Evolutionary conservation across 2,113 vertebrate genomes (phyloP).

Genomic region (Poeciliopsis turrubarensis): DNA sequence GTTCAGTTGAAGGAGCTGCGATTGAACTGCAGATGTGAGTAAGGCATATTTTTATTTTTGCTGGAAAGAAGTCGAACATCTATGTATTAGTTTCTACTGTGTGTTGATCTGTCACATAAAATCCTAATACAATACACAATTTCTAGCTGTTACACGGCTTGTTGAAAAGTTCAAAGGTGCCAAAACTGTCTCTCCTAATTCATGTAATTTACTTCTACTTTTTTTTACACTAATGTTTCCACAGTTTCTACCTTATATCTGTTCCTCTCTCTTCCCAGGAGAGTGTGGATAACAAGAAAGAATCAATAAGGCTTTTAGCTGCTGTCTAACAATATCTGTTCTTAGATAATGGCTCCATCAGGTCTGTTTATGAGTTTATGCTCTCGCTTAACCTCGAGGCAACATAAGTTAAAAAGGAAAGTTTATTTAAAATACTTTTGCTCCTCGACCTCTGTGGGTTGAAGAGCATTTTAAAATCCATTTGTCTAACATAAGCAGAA

Average conservation of each 20-base stretch:
- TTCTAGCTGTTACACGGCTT: background rate
- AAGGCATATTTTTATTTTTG: too few relatives aligned
- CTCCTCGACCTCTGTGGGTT: slow-evolving; percentile 12
- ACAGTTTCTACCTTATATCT: slow-evolving; percentile 23
- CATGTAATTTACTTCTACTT: background rate
- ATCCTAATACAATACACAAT: background rate
- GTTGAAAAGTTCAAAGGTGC: background rate
- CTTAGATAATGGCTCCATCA: slow-evolving; percentile 75
- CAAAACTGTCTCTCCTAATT: background rate
- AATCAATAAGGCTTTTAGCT: slow-evolving; percentile 74
- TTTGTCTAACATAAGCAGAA: slow-evolving; percentile 26
- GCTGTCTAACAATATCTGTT: slow-evolving; percentile 75
- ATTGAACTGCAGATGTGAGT: too few relatives aligned
- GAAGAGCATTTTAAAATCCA: slow-evolving; percentile 14
- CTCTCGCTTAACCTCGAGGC: slow-evolving; percentile 36
- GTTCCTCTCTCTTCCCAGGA: slow-evolving; percentile 35
- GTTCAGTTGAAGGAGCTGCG: too few relatives aligned
- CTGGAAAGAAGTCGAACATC: too few relatives aligned
- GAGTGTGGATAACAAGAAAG: slow-evolving; percentile 51
- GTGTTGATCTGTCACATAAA: background rate
- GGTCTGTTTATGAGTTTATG: slow-evolving; percentile 74
- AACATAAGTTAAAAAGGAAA: slow-evolving; percentile 22
- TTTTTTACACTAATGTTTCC: slow-evolving; percentile 3
- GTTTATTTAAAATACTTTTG: slow-evolving; percentile 23
- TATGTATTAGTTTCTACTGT: too few relatives aligned